Percentiles rank a stretch among this genome's conserved stretches.
Conservation (phyloP, 2,797 vertebrate species). For the Macrochelys suwanniensis region DNA sequence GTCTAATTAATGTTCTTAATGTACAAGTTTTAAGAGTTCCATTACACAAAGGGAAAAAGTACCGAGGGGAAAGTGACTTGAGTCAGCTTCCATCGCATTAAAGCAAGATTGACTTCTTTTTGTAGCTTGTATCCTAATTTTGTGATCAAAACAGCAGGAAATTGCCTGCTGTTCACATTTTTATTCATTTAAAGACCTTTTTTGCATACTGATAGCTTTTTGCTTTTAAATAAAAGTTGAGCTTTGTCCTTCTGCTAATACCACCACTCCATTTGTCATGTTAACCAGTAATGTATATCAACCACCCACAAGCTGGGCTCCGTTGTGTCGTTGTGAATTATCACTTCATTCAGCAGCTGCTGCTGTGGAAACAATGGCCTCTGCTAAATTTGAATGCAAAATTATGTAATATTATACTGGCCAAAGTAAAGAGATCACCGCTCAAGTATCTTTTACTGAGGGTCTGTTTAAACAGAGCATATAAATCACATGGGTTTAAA, state of each 20-base stretch:
- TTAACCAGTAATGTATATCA: constrained; percentile 74
- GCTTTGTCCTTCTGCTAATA: constrained; percentile 75
- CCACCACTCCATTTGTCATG: constrained; percentile 64
- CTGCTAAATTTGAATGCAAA: constrained; percentile 33
- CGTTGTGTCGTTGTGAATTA: constrained; percentile 74
- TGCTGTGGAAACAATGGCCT: constrained; percentile 44
- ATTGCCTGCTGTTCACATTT: constrained; percentile 14
- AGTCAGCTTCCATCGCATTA: not conserved
- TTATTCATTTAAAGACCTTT: constrained; percentile 50
- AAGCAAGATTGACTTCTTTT: constrained; percentile 40
- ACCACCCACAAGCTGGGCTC: constrained; percentile 75
- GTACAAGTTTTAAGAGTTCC: not conserved
- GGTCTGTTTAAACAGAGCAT: not conserved
- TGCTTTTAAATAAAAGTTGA: constrained; percentile 72
- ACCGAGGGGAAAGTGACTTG: not conserved
- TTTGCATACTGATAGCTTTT: constrained; percentile 51
- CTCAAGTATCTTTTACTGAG: not conserved
- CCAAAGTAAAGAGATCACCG: not conserved
- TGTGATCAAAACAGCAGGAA: not conserved
- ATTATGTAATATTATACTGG: not conserved
- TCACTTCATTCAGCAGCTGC: constrained; percentile 73
- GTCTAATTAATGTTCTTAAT: not conserved
- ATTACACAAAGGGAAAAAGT: not conserved
- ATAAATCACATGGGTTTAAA: not conserved
- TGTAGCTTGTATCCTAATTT: not conserved